These are phyloP conservation scores for Lochmaea crataegi DNA, from an alignment of 2,888 invertebrate species.

Conservation along the genomic window DNA sequence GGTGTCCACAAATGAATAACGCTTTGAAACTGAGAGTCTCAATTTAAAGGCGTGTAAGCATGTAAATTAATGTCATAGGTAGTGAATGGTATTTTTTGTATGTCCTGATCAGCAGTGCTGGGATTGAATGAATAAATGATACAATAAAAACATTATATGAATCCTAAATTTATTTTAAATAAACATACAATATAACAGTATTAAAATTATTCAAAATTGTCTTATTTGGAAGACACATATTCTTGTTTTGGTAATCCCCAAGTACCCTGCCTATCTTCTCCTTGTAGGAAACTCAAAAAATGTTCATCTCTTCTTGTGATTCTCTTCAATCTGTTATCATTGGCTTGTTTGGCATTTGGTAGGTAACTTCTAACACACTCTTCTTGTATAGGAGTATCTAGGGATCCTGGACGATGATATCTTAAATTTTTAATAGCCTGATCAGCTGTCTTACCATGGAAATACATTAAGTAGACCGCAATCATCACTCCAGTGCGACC, in stretches of 20 bases:
- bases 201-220: not conserved
- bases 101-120: no score
- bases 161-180: no score
- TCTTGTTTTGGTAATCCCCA: slow-evolving; percentile 43
- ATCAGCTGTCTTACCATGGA: slow-evolving; percentile 71
- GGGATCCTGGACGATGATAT: slow-evolving; percentile 72
- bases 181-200: no score
- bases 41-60: no score
- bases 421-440: slow-evolving; percentile 72
- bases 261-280: slow-evolving; percentile 32
- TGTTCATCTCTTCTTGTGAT: slow-evolving; percentile 38
- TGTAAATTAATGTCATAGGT: no score
- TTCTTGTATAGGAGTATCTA: slow-evolving; percentile 73
- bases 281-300: slow-evolving; percentile 38
- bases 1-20: no score
- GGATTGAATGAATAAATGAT: no score
- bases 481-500: slow-evolving; percentile 80
- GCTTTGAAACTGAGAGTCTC: no score
- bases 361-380: slow-evolving; percentile 41
- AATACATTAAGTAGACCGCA: slow-evolving; percentile 77
- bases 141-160: no score
- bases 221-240: slow-evolving; percentile 10
- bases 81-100: no score
- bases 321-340: slow-evolving; percentile 38
- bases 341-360: slow-evolving; percentile 39